Conservation (phyloP, 2,113 vertebrate species). For the Atractosteus spatula region DNA sequence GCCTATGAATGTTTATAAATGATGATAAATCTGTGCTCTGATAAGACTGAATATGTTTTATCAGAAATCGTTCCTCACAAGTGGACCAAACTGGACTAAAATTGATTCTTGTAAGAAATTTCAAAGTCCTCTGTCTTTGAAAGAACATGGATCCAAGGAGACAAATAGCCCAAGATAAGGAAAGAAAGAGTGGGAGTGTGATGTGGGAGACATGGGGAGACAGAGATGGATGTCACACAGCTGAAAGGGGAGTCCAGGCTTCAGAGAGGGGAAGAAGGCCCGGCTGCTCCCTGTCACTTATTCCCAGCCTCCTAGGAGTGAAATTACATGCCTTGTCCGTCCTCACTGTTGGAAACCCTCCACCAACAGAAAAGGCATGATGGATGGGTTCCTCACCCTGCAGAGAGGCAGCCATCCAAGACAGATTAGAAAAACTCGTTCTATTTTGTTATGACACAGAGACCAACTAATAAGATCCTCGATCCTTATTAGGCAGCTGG, state of each 20-base stretch:
- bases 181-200: neutral
- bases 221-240: constrained; percentile 43
- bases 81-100: too few relatives aligned
- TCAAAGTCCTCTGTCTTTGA: too few relatives aligned
- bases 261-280: neutral
- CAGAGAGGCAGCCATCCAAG: neutral
- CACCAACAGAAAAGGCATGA: neutral
- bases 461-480: neutral
- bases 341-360: neutral
- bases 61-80: too few relatives aligned
- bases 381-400: constrained; percentile 2
- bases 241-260: constrained; percentile 22
- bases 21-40: too few relatives aligned
- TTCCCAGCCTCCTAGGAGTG: constrained; percentile 24
- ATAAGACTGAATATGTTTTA: too few relatives aligned
- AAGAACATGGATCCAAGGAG: neutral
- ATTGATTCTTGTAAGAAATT: too few relatives aligned
- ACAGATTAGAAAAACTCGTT: neutral
- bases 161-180: neutral
- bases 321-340: constrained; percentile 36
- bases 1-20: too few relatives aligned
- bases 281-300: constrained; percentile 19
- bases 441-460: neutral
- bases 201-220: constrained; percentile 1
- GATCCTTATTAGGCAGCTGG: neutral